Evolutionary conservation across 2,797 vertebrate genomes (phyloP).

Genomic region (Labroides dimidiatus): DNA sequence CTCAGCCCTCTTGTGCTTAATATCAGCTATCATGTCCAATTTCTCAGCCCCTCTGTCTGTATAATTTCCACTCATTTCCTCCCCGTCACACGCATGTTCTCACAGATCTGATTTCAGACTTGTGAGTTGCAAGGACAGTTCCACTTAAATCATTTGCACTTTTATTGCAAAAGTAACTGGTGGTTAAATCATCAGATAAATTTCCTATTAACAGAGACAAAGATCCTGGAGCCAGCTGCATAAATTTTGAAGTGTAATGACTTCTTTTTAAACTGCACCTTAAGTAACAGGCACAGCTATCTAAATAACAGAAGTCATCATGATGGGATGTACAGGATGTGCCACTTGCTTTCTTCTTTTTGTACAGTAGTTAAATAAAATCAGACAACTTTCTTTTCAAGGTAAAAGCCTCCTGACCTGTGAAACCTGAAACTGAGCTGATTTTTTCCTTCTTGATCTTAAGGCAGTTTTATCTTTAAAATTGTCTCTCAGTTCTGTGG

Average conservation of each 20-base stretch:
- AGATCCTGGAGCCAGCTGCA: neutral
- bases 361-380: neutral
- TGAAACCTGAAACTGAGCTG: no score
- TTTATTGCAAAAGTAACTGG: slow-evolving; percentile 7
- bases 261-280: neutral
- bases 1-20: slow-evolving; percentile 13
- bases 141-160: slow-evolving; percentile 25
- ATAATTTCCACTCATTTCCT: slow-evolving; percentile 13
- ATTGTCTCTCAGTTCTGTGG: no score
- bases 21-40: slow-evolving; percentile 32
- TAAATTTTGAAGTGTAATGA: neutral
- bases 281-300: neutral
- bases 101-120: slow-evolving; percentile 16
- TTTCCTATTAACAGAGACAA: slow-evolving; percentile 12
- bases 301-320: neutral
- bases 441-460: no score
- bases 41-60: slow-evolving; percentile 20
- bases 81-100: slow-evolving; percentile 5
- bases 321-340: neutral
- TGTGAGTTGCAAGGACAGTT: slow-evolving; percentile 21
- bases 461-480: no score
- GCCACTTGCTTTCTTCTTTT: neutral
- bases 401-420: no score
- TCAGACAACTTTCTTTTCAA: no score
- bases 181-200: slow-evolving; percentile 17